Evolutionary conservation across 2,888 invertebrate genomes (phyloP), one percentile per base, ranked within the genome.

Genomic region (Herminia tarsipennalis): DNA sequence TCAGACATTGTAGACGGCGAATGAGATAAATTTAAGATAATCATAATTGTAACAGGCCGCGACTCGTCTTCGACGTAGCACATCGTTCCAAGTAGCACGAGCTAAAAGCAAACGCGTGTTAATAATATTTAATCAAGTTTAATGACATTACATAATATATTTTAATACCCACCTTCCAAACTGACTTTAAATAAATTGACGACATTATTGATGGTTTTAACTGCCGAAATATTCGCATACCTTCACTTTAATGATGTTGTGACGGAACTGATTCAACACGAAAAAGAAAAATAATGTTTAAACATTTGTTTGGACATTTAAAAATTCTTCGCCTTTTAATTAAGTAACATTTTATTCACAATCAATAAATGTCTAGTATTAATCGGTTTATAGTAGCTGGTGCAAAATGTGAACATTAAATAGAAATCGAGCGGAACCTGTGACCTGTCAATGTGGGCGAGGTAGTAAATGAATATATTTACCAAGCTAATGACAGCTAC

Each of bases 21-120:
- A 38, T 35, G 50, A 36, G 53, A 58, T 52, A 52, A 49, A 45
- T 48, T 40, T 56, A 37, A 59, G 55, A 56, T 40, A 61, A 62
- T 59, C 64, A 62, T 58, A 58, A 52, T 55, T 58, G 47, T 56
- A 53, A 36, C 45, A 45, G 16, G 39, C 49, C 12, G 37, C 14
- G 22, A 41, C 37, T 44, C 39, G 38, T 43, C 32, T 50, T 28
- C 3, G n/a, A 8, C 14, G 1, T 17, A 17, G 21, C 21, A 32
- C 51, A 43, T 49, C 47, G 48, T 24, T 41, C 50, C 57, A 34
- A 14, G 50, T 35, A n/a, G n/a, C 30, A 27, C 39, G 28, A 33
- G 56, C 58, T 72, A 72, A 62, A 44, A 52, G 55, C 54, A 53
- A 62, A 57, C 51, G 53, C 55, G 43, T 62, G 66, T 65, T 42